Base-by-base conservation (phyloP, 1,140 invertebrate species). In the Lysiphlebus fabarum region DNA sequence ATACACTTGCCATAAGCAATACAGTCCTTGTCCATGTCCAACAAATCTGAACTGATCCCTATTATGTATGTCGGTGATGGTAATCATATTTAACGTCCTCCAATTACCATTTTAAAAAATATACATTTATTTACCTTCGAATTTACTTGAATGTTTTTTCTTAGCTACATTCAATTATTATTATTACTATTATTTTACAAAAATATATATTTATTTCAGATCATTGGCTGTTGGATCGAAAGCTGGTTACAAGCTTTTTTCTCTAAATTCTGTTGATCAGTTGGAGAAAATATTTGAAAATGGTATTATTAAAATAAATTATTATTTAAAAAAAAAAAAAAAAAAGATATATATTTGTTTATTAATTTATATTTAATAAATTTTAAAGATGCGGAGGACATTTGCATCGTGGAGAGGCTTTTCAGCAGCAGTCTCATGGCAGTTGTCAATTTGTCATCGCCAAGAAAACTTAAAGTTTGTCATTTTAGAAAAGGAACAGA, bases 401-500 rank as follows among this genome's bases (percentile, higher is more conserved):
- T 93, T 34, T 94, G 89, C 70, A 89, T 99, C 57, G 93, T 99
- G 55, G 97, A 99, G 78, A 83, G 96, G 50, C 83, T 99, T 43
- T 99, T 99, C 79, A 95, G 93, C 76, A 98, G 95, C 74, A 97
- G 94, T 68, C 82, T 99, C 65, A 93, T 99, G 67, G 95, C 95
- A 26, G 86, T 99, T 68, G 97, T 99, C 54, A 93, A 91, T 66
- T 83, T 95, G 61, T 86, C 89, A 64, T 90, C 93, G 44, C 95
- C 96, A 48, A 84, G 97, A 66, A 98, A 92, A 79, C 83, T 98
- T 14, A 92, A 91, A 82, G 95, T 99, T 36, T 98, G 93, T 77
- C 96, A 99, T 81, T 99, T 97, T 80, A 96, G 96, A 73, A 98
- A 96, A 78, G 93, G 94, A 61, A 96, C 93, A 54, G 96, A 99